Evolutionary conservation across 2,888 invertebrate species (phyloP).

Genomic region (Himalopsyche anomala): DNA sequence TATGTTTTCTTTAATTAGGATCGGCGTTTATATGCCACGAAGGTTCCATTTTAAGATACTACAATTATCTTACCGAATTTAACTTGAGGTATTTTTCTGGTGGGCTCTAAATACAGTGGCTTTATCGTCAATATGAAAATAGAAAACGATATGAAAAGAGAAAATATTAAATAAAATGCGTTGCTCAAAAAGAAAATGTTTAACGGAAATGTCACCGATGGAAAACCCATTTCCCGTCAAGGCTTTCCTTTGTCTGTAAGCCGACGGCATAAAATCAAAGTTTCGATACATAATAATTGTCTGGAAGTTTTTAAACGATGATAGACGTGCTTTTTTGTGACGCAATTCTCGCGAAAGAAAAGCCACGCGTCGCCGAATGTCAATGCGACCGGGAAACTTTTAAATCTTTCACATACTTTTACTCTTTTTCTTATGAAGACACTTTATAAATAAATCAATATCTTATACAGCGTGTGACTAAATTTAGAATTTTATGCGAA

Average conservation of each 20-base stretch:
- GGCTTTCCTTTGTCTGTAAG: conserved; percentile 7
- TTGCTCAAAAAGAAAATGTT: not conserved
- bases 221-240: not conserved
- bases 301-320: conserved; percentile 42
- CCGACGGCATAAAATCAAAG: conserved; percentile 34
- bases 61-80: too few species aligned
- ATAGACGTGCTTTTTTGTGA: conserved; percentile 38
- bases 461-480: not conserved
- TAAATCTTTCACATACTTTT: conserved; percentile 4
- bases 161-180: conserved; percentile 13
- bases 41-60: too few species aligned
- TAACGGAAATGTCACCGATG: not conserved
- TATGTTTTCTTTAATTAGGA: too few species aligned
- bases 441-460: conserved; percentile 18
- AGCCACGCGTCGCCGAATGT: conserved; percentile 28
- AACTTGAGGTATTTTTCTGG: too few species aligned
- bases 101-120: too few species aligned
- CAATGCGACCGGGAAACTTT: conserved; percentile 11
- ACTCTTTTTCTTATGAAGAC: not conserved
- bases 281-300: conserved; percentile 43
- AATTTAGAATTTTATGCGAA: too few species aligned
- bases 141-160: not conserved
- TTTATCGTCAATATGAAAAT: too few species aligned
- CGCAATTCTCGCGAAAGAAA: not conserved
- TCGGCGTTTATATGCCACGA: too few species aligned